Percentiles rank a stretch among this genome's conserved stretches.
These are phyloP conservation scores for Brachionus angularis DNA, from an alignment of 1,140 invertebrate species.

Conservation along the genomic window DNA sequence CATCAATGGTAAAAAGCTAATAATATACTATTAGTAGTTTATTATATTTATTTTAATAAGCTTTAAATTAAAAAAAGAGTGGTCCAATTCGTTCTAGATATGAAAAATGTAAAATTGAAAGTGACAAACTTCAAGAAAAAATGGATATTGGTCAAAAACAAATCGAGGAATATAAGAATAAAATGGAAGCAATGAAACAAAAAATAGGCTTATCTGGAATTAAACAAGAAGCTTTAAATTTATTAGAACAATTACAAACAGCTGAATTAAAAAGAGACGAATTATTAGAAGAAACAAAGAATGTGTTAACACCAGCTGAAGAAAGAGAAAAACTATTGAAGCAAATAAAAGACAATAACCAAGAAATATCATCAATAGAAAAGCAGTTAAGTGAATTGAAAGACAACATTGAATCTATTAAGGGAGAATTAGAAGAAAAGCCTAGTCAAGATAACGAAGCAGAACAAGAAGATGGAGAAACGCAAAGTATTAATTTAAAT, in stretches of 20 bases:
- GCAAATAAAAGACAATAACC: constrained; percentile 43
- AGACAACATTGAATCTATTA: constrained; percentile 30
- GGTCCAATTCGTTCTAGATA: constrained; percentile 30
- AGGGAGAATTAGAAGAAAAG: constrained; percentile 25
- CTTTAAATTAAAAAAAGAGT: too few species aligned
- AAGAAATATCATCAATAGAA: constrained; percentile 34
- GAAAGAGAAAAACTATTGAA: constrained; percentile 36
- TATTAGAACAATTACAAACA: constrained; percentile 31
- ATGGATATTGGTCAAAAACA: constrained; percentile 2
- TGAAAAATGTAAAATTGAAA: constrained; percentile 37
- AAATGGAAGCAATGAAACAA: constrained; percentile 28
- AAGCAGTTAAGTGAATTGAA: constrained; percentile 36
- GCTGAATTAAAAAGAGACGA: constrained; percentile 31
- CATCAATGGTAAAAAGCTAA: constrained; percentile 1
- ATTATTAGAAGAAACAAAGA: constrained; percentile 24
- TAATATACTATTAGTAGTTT: too few species aligned
- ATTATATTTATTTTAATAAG: too few species aligned
- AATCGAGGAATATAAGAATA: constrained; percentile 11
- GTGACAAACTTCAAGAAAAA: constrained; percentile 38
- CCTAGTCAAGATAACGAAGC: background rate
- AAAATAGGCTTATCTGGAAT: constrained; percentile 2
- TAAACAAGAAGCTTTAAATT: constrained; percentile 42
- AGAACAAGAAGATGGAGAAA: background rate
- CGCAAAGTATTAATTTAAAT: too few species aligned
- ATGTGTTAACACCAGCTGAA: constrained; percentile 26